A percentile compares a stretch with the other conserved stretches of the same genome.
phyloP scores from a whole-genome alignment of 2,797 vertebrate species.

The Gallirallus australis region DNA sequence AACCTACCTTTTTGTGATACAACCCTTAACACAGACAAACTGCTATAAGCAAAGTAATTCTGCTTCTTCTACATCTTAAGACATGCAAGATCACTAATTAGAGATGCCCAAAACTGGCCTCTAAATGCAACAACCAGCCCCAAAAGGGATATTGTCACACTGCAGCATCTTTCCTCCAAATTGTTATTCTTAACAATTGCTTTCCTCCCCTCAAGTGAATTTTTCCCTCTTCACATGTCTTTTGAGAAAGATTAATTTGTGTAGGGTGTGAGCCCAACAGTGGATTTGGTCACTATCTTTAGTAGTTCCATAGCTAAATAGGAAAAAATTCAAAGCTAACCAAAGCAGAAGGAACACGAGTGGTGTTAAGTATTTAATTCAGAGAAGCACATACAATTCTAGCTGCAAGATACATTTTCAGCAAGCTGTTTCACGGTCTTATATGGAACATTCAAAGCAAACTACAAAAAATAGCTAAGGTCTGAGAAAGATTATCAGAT shows the following conservation, averaged over 20 bases:
- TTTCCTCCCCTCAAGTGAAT: not conserved
- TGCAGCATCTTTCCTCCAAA: not conserved
- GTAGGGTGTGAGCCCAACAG: too few relatives aligned
- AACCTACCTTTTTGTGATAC: constrained; percentile 45
- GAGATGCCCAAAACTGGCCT: not conserved
- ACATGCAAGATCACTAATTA: not conserved
- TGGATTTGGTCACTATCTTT: not conserved
- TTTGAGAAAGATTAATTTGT: not conserved
- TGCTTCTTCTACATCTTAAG: not conserved
- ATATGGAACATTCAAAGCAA: not conserved
- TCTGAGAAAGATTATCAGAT: constrained; percentile 42
- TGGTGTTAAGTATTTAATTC: not conserved
- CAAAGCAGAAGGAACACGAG: not conserved
- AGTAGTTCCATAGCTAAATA: not conserved
- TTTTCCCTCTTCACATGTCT: not conserved
- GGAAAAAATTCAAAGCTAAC: not conserved
- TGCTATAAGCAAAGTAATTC: constrained; percentile 73
- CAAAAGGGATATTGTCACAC: not conserved
- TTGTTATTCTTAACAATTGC: not conserved
- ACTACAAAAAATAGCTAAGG: not conserved
- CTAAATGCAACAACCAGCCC: not conserved
- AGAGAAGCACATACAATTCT: not conserved
- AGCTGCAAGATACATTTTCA: not conserved
- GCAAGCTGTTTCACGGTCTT: not conserved
- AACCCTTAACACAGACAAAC: constrained; percentile 53